Conservation (phyloP, 2,888 invertebrate genomes). For the Clusia tigrina region DNA sequence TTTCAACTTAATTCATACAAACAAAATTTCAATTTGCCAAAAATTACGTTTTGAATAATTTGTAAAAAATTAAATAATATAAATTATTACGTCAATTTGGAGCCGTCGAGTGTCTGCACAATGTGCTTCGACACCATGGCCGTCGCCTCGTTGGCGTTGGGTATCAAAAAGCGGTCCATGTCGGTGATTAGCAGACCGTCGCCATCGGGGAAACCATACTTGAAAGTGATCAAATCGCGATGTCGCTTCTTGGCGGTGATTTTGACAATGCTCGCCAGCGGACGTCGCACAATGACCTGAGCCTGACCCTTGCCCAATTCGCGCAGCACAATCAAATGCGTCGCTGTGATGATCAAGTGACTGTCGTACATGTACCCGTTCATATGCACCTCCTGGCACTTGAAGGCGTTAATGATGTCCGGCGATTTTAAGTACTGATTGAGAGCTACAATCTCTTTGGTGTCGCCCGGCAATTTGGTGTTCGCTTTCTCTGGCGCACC, state of each 20-base stretch:
- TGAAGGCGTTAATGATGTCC: constrained; percentile 85
- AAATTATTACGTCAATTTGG: constrained; percentile 52
- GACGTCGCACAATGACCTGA: constrained; percentile 85
- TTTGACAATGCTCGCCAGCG: constrained; percentile 91
- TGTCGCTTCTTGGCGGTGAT: constrained; percentile 96
- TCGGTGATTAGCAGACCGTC: constrained; percentile 83
- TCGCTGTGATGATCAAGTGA: constrained; percentile 83
- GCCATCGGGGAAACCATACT: constrained; percentile 88
- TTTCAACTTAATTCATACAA: no score
- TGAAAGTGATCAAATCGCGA: constrained; percentile 96
- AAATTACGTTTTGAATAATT: no score
- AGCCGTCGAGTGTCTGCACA: constrained; percentile 67
- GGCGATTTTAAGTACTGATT: constrained; percentile 83
- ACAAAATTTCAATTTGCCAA: no score
- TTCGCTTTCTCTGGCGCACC: constrained; percentile 60
- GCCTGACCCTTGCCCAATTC: constrained; percentile 79
- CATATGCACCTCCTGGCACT: constrained; percentile 90
- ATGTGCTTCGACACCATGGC: constrained; percentile 91
- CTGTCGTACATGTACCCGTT: constrained; percentile 91
- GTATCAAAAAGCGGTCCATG: constrained; percentile 91
- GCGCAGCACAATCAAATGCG: constrained; percentile 85
- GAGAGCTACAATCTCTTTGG: constrained; percentile 81
- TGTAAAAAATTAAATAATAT: no score
- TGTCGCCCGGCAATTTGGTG: constrained; percentile 69
- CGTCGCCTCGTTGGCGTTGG: constrained; percentile 89